Conservation (phyloP, 1,140 invertebrate genomes). For the Pemphigus obesinymphae region DNA sequence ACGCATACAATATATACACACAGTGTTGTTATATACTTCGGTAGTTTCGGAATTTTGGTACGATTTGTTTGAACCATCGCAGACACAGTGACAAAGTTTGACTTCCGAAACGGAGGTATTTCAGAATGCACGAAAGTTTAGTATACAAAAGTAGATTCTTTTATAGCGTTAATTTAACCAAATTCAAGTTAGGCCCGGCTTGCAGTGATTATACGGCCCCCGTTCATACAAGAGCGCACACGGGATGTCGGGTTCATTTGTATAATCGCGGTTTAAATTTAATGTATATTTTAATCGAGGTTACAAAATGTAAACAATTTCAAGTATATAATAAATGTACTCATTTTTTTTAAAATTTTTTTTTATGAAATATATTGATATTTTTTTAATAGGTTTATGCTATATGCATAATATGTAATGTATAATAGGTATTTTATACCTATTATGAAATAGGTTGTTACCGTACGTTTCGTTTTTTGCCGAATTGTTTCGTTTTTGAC, state of each 20-base stretch:
- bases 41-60: not conserved
- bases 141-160: not conserved
- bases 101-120: conserved; percentile 12
- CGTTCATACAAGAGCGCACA: not conserved
- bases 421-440: too few relatives aligned
- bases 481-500: too few relatives aligned
- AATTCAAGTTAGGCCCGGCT: not conserved
- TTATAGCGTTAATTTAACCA: not conserved
- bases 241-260: not conserved
- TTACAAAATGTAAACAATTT: not conserved
- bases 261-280: not conserved
- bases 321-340: not conserved
- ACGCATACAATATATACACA: too few relatives aligned
- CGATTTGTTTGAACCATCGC: not conserved
- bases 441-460: too few relatives aligned
- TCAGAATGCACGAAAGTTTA: not conserved
- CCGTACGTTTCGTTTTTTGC: too few relatives aligned
- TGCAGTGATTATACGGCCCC: too few relatives aligned
- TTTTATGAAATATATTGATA: too few relatives aligned
- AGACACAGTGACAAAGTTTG: conserved; percentile 6
- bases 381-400: too few relatives aligned
- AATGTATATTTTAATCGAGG: too few relatives aligned
- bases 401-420: too few relatives aligned
- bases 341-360: too few relatives aligned
- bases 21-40: not conserved